These are phyloP conservation scores for Heliconius erato DNA, from an alignment of 2,888 invertebrate species.

Conservation along the genomic window DNA sequence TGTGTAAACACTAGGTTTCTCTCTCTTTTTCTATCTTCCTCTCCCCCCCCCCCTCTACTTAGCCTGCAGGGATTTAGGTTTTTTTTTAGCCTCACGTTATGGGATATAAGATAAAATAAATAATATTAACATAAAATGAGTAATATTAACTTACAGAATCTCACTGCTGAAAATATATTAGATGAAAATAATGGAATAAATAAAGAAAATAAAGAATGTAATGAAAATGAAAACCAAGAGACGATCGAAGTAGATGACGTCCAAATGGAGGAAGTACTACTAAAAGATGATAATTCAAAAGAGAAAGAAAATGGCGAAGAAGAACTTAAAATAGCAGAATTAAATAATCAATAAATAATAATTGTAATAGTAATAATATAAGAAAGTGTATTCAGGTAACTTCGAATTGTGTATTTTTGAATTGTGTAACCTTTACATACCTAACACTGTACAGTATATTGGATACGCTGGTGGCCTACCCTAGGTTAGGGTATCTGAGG, in stretches of 20 bases:
- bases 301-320: background rate
- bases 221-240: background rate
- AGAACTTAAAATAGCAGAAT: background rate
- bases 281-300: background rate
- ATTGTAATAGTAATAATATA: background rate
- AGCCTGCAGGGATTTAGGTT: too few relatives aligned
- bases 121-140: background rate
- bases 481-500: too few relatives aligned
- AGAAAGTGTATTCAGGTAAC: background rate
- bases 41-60: too few relatives aligned
- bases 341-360: background rate
- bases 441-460: too few relatives aligned
- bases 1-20: too few relatives aligned
- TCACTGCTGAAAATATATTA: background rate
- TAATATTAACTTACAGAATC: background rate
- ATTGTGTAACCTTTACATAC: too few relatives aligned
- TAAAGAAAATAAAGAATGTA: background rate
- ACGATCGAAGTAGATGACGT: background rate
- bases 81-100: too few relatives aligned
- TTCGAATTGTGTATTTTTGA: too few relatives aligned
- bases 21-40: too few relatives aligned
- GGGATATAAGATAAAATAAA: too few relatives aligned
- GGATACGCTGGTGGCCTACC: too few relatives aligned
- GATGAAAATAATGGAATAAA: background rate
- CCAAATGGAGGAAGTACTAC: background rate